phyloP scores from a whole-genome alignment of 2,113 vertebrate genomes.

The Sinocyclocheilus anophthalmus region DNA sequence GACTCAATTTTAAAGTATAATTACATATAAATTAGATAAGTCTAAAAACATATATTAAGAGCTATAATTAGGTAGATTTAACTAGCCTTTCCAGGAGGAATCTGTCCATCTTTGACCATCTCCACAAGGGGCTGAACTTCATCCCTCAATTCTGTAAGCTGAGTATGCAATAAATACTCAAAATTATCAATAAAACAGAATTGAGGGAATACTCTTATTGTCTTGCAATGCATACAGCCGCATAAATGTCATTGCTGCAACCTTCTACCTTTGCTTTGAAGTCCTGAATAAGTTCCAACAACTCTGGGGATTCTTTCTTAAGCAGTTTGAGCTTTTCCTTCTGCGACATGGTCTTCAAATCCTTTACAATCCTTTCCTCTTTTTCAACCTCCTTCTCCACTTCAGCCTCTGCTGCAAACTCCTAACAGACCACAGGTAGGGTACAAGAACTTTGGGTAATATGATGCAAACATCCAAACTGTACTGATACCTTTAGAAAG shows the following conservation, averaged over 20 bases:
- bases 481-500: too few relatives aligned
- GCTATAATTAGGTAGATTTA: not conserved
- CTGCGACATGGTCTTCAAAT: conserved; percentile 85
- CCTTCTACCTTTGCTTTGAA: conserved; percentile 84
- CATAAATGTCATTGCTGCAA: not conserved
- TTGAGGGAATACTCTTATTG: not conserved
- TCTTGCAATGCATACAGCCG: not conserved
- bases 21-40: not conserved
- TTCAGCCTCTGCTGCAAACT: conserved; percentile 69
- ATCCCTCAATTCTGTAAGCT: conserved; percentile 85
- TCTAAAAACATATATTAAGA: not conserved
- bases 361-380: conserved; percentile 84
- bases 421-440: conserved; percentile 61
- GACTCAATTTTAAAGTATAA: not conserved
- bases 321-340: conserved; percentile 92
- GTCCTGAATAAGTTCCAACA: conserved; percentile 91
- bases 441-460: not conserved
- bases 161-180: conserved; percentile 24
- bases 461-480: not conserved
- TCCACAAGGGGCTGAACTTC: conserved; percentile 87
- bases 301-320: conserved; percentile 92
- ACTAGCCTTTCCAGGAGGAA: conserved; percentile 82
- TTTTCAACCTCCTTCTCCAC: conserved; percentile 60
- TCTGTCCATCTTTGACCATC: conserved; percentile 79
- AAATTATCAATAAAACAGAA: not conserved